Evolutionary conservation across 37 sponge, comb jelly and placozoan genomes (phyloP), one percentile per base, ranked within the genome.

Genomic region (Oopsacas minuta): DNA sequence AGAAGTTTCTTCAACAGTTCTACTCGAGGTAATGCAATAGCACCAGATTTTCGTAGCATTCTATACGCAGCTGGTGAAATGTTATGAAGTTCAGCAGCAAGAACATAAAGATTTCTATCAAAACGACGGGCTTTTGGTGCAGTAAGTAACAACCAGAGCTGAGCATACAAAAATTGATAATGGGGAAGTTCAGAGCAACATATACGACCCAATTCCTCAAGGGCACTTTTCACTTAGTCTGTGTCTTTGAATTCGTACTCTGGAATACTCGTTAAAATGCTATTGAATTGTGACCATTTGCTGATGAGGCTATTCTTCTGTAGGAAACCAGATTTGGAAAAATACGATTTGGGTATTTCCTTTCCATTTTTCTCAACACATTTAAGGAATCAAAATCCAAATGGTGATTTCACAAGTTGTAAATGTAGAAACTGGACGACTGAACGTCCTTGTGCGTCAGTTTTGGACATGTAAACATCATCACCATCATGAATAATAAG

Each of bases 31-130:
- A 61, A 61, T 61, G 75, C 75, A 61, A 61, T 61, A 61, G 75
- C 75, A 61, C 75, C 75, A 61, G 75, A 61, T 61, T 61, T 61
- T 61, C 75, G 28, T 61, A 61, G 75, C 75, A 61, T 61, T 61
- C 75, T 61, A 61, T 61, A 61, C 75, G 75, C 75, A 61, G 22
- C 75, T 61, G 75, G 75, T 61, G 75, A 61, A 61, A 20, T 3
- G n/a, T n/a, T 61, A 20, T 61, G 75, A 61, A 61, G 75, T 61
- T 61, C 75, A 61, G 75, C 75, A 61, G 75, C 75, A 61, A 61
- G 30, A 61, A 61, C 75, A 61, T 61, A 61, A 61, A 61, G 7
- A 61, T 61, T 61, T 61, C 75, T 61, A 61, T 61, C 20, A 10
- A 61, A 61, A 61, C 75, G 75, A 20, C 75, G 75, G 7, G 28